Percentiles rank a stretch among this genome's conserved stretches.
These are phyloP conservation scores for Calephelis nemesis DNA, from an alignment of 1,140 invertebrate species.

Conservation along the genomic window DNA sequence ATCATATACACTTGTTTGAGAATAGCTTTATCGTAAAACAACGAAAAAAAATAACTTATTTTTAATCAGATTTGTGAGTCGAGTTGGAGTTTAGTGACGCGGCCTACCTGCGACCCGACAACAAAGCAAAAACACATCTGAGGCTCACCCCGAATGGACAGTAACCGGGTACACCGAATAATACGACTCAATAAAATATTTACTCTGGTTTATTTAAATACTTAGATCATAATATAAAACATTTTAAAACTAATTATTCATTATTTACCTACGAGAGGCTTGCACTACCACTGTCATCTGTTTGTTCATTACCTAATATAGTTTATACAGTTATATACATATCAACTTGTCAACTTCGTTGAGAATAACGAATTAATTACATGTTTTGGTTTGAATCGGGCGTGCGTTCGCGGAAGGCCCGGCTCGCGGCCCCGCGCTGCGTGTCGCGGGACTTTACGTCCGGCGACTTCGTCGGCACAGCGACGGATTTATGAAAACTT, in stretches of 20 bases:
- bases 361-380: slow-evolving; percentile 61
- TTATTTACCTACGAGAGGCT: slow-evolving; percentile 63
- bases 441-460: neutral
- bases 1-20: neutral
- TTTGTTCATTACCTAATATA: slow-evolving; percentile 47
- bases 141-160: slow-evolving; percentile 27
- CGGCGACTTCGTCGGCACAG: neutral
- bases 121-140: slow-evolving; percentile 20
- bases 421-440: slow-evolving; percentile 14
- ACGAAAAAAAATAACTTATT: neutral
- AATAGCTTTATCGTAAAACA: neutral
- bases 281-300: slow-evolving; percentile 52
- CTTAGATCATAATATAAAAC: slow-evolving; percentile 74
- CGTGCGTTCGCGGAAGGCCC: slow-evolving; percentile 28
- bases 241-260: slow-evolving; percentile 69
- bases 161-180: slow-evolving; percentile 57
- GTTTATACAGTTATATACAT: slow-evolving; percentile 62
- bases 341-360: slow-evolving; percentile 59
- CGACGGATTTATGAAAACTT: slow-evolving; percentile 9
- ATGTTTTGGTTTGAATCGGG: slow-evolving; percentile 53
- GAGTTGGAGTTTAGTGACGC: slow-evolving; percentile 2
- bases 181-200: slow-evolving; percentile 70
- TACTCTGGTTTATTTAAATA: slow-evolving; percentile 76
- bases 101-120: slow-evolving; percentile 28
- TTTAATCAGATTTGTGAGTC: neutral